Percentiles rank a stretch among this genome's conserved stretches.
Evolutionary conservation across 2,113 vertebrate genomes (phyloP).

Genomic region (Chaenogobius annularis): DNA sequence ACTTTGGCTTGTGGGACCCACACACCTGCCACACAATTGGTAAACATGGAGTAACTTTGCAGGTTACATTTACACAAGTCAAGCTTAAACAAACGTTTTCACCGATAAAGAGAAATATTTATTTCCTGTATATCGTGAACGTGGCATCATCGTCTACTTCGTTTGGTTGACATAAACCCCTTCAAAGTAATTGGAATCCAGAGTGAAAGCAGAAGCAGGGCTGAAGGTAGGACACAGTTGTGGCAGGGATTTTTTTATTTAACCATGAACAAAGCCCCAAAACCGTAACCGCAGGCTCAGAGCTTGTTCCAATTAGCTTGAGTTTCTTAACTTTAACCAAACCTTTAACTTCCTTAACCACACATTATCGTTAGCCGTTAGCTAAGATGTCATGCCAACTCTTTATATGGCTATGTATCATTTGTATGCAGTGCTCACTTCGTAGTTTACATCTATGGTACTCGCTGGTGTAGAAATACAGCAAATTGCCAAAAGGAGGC

Average conservation of each 20-base stretch:
- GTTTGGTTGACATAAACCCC: constrained; percentile 4
- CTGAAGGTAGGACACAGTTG: constrained; percentile 29
- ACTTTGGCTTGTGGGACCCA: no score
- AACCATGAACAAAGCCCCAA: constrained; percentile 32
- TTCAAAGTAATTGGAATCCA: neutral
- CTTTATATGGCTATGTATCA: constrained; percentile 14
- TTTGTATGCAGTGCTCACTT: constrained; percentile 36
- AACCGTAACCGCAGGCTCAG: constrained; percentile 34
- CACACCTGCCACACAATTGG: no score
- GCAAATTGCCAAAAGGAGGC: neutral
- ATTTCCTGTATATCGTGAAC: neutral
- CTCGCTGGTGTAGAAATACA: neutral
- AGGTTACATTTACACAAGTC: neutral
- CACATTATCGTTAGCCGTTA: constrained; percentile 32
- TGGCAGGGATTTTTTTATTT: constrained; percentile 26
- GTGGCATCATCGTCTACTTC: neutral
- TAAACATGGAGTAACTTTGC: neutral
- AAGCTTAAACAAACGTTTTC: neutral
- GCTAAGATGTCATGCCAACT: constrained; percentile 26
- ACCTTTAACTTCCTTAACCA: constrained; percentile 33
- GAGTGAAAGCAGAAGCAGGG: constrained; percentile 29
- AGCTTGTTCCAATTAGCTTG: constrained; percentile 21
- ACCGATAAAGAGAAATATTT: neutral
- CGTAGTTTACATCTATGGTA: constrained; percentile 5
- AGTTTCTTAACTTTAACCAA: constrained; percentile 39